phyloP scores from a whole-genome alignment of 2,797 vertebrate genomes.

The Tympanoctomys barrerae region DNA sequence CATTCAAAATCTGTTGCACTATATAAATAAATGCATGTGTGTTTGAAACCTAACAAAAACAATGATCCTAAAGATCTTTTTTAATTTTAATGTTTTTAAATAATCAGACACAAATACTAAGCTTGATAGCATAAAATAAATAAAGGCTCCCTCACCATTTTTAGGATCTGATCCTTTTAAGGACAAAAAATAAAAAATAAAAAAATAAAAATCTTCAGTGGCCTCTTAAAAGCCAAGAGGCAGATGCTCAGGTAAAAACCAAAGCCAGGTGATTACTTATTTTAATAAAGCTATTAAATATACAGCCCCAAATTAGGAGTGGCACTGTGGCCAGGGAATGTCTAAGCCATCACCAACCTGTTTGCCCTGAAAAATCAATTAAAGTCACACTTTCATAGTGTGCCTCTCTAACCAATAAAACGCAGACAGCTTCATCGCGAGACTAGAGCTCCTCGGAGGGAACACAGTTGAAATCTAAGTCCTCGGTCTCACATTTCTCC shows the following conservation, averaged over 20 bases:
- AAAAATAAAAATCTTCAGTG: slow-evolving; percentile 70
- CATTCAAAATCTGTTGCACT: slow-evolving; percentile 67
- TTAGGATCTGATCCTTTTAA: not conserved
- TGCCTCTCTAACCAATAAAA: slow-evolving; percentile 85
- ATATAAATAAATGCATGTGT: slow-evolving; percentile 29
- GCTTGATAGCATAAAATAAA: slow-evolving; percentile 63
- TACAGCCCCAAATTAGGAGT: slow-evolving; percentile 84
- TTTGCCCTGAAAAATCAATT: slow-evolving; percentile 89
- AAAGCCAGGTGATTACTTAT: slow-evolving; percentile 85
- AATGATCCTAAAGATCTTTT: slow-evolving; percentile 45
- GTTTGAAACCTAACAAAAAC: slow-evolving; percentile 8
- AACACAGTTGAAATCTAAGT: slow-evolving; percentile 83
- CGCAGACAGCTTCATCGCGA: slow-evolving; percentile 78
- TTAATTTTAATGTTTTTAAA: slow-evolving; percentile 30
- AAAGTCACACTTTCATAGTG: slow-evolving; percentile 85
- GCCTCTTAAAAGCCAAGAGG: slow-evolving; percentile 73
- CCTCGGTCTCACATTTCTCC: slow-evolving; percentile 73
- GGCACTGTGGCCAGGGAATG: slow-evolving; percentile 81
- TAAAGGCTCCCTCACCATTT: not conserved
- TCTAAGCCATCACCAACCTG: slow-evolving; percentile 87
- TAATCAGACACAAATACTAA: slow-evolving; percentile 4
- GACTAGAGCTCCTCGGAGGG: slow-evolving; percentile 72
- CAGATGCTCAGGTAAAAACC: slow-evolving; percentile 86
- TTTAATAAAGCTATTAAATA: slow-evolving; percentile 87
- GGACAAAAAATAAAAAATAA: no score